A percentile compares a stretch with the other conserved stretches of the same genome.
Conservation (phyloP, 2,113 vertebrate species). For the Xenopus laevis region DNA sequence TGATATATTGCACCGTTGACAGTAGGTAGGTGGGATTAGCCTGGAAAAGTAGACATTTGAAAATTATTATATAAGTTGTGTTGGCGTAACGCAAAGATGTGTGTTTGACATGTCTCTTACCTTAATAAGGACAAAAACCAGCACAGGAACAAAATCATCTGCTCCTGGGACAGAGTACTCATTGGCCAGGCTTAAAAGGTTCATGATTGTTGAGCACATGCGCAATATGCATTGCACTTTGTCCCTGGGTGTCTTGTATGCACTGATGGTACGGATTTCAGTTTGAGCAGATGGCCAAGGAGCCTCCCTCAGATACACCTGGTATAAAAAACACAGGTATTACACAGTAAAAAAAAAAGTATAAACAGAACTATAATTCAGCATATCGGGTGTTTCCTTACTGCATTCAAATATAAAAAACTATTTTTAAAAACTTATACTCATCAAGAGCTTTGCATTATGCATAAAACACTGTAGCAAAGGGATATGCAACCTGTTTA, state of each 20-base stretch:
- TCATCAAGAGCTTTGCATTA: no score
- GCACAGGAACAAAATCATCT: constrained; percentile 94
- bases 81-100: background rate
- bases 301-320: constrained; percentile 95
- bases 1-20: constrained; percentile 98
- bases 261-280: constrained; percentile 92
- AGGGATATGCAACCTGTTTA: no score
- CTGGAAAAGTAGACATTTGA: constrained; percentile 62
- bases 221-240: constrained; percentile 95
- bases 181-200: constrained; percentile 93
- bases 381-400: no score
- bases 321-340: background rate
- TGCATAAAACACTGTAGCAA: no score
- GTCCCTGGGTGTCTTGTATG: constrained; percentile 95
- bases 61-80: no score
- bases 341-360: no score
- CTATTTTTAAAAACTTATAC: no score
- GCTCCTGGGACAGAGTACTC: constrained; percentile 94
- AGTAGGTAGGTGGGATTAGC: constrained; percentile 97
- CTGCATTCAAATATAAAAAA: no score
- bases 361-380: no score
- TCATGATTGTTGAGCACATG: constrained; percentile 99
- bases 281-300: constrained; percentile 96
- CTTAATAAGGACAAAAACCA: constrained; percentile 96
- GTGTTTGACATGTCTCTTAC: constrained; percentile 58